Evolutionary conservation across 2,797 vertebrate species (phyloP), one percentile per base, ranked within the genome.

Genomic region (Tenualosa thibaudeaui): DNA sequence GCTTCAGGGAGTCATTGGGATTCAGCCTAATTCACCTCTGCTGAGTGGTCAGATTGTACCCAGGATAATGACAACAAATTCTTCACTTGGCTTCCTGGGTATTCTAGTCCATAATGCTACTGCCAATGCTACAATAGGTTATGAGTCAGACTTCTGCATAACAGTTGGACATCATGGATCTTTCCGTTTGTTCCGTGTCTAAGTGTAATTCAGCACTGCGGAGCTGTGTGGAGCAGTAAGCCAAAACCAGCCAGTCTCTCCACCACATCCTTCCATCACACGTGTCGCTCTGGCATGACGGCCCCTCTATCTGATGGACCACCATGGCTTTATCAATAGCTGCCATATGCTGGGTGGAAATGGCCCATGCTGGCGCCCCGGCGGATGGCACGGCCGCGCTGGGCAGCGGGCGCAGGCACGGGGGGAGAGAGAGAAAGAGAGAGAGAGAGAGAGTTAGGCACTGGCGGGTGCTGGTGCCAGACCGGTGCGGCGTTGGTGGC

Each of bases 311-410:
- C 40, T 78, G 71, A 78, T 84, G 83, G 89, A 85, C 89, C 81
- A 86, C 86, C 19, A 51, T 81, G 84, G 85, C 85, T 93, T 92
- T 89, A 91, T 93, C 93, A 94, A 92, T 90, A 90, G 86, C 88
- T 50, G 89, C 91, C 93, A 94, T 93, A 93, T 92, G 91, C 83
- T 87, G 84, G 81, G 88, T 86, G 90, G 88, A 92, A 91, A 89
- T 84, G 78, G 85, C 89, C 85, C 81, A 85, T 86, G 88, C 89
- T 84, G 37, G 71, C 71, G 37, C 71, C 40, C 71, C 4, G 40
- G 71, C 50, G 50, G 58, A 81, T 40, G 22, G 51, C 54, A 46
- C 17, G 82, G 68, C 54, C 50, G 17, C 82, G 81, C 49, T 60
- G 82, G 53, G 53, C 26, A 46, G 53, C 81, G 43, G 82, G 87